Base-by-base conservation (phyloP, 2,888 invertebrate genomes). In the Rhagonycha lutea region DNA sequence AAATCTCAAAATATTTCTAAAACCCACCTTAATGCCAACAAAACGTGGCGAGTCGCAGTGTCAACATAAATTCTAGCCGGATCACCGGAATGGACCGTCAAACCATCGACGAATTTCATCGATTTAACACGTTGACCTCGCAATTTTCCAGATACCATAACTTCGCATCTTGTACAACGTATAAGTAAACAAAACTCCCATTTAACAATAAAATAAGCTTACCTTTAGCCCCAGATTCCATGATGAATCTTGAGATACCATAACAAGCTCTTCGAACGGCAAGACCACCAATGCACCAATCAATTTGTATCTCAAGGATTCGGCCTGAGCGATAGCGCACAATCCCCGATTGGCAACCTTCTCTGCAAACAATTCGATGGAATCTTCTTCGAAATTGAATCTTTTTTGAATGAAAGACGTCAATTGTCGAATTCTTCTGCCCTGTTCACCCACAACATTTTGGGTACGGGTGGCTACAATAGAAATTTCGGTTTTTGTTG, bases 31-130 rank as follows among this genome's bases (percentile, higher is more conserved):
- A 82, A 93, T 93, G 82, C 93, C 93, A 99, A 92, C 84, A 99
- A 92, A 32, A 99, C 99, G 88, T 99, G 99, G 83, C 99, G 91
- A 69, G 99, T 99, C 77, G 99, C 99, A 63, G 96, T 96, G 89
- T 99, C 98, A 72, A 99, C 98, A 84, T 99, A 99, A 86, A 99
- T 98, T 85, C 98, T 97, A 89, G 96, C 96, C 32, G 99, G 99
- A 89, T 99, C 97, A 87, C 99, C 99, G 82, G 97, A 97, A 91
- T 99, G 99, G 87, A 99, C 99, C 99, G 99, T 99, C 78, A 99
- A 92, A 79, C 99, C 99, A 85, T 99, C 99, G 61, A 98, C 98
- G 88, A 99, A 99, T 89, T 99, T 99, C 99, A 99, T 99, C 74
- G 98, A 97, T 90, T 99, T 99, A 81, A 99, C 99, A 91, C 99